Percentiles rank a stretch among this genome's conserved stretches.
Conservation (phyloP, 2,797 vertebrate genomes). For the Prionace glauca region DNA sequence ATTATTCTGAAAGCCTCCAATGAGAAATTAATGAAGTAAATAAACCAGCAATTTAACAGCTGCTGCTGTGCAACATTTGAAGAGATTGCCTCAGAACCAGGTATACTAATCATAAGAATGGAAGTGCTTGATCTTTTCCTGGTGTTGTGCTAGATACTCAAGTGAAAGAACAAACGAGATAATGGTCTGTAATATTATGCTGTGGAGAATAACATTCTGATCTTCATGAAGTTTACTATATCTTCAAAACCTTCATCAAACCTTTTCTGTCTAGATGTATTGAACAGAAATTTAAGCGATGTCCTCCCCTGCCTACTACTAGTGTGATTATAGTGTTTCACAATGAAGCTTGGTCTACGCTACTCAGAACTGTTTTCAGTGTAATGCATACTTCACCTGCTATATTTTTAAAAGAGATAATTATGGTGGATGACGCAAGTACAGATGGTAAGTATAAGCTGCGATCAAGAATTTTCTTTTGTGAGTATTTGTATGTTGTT, state of each 20-base stretch:
- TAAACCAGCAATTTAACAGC: neutral
- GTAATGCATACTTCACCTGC: constrained; percentile 92
- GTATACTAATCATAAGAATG: neutral
- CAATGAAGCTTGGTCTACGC: constrained; percentile 95
- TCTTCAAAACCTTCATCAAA: neutral
- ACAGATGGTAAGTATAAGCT: constrained; percentile 72
- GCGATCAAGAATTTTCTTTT: neutral
- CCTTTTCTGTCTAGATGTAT: constrained; percentile 73
- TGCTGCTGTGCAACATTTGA: neutral
- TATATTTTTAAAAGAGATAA: constrained; percentile 90
- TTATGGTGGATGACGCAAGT: constrained; percentile 97
- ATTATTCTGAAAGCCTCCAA: neutral
- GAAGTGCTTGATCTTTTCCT: neutral
- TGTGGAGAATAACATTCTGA: no score
- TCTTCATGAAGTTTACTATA: neutral
- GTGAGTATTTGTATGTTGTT: no score
- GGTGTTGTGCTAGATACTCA: neutral
- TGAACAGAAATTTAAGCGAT: constrained; percentile 91
- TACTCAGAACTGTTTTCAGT: constrained; percentile 91
- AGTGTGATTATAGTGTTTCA: constrained; percentile 97
- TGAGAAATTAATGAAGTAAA: constrained; percentile 20
- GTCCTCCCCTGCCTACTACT: constrained; percentile 81
- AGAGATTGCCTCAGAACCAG: neutral
- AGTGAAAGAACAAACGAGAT: neutral
- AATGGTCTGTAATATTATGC: neutral